A percentile compares a stretch with the other conserved stretches of the same genome.
Conservation (phyloP, 2,113 vertebrate genomes). For the Eurystomus gularis region DNA sequence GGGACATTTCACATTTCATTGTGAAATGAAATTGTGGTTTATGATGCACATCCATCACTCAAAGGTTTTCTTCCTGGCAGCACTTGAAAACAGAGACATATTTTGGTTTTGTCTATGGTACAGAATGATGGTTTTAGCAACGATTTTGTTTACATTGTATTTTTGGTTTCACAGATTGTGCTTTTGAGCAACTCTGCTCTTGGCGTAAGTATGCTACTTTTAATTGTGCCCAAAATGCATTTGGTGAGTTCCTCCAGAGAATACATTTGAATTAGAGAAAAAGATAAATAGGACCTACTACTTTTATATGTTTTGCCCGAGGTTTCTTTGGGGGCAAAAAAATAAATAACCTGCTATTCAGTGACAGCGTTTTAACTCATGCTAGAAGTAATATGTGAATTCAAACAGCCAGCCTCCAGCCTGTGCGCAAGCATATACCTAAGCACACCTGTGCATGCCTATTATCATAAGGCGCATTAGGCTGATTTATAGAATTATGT, state of each 20-base stretch:
- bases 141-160: accelerated
- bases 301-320: not conserved
- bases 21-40: not conserved
- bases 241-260: not conserved
- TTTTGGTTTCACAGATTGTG: not conserved
- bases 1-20: not conserved
- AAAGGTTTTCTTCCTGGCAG: not conserved
- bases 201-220: not conserved
- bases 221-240: not conserved
- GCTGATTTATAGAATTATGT: not conserved
- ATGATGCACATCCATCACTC: accelerated
- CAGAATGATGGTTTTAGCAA: not conserved
- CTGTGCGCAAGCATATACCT: not conserved
- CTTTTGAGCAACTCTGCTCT: not conserved
- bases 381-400: not conserved
- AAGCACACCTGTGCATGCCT: not conserved
- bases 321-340: not conserved
- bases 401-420: not conserved
- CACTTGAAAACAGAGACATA: accelerated
- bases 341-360: not conserved
- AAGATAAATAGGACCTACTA: not conserved
- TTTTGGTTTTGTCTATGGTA: accelerated
- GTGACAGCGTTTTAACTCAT: not conserved
- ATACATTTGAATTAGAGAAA: not conserved
- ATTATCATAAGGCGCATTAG: not conserved